These are phyloP conservation scores for Stenotaenia linearis DNA, from an alignment of 2,888 invertebrate genomes.

Conservation along the genomic window DNA sequence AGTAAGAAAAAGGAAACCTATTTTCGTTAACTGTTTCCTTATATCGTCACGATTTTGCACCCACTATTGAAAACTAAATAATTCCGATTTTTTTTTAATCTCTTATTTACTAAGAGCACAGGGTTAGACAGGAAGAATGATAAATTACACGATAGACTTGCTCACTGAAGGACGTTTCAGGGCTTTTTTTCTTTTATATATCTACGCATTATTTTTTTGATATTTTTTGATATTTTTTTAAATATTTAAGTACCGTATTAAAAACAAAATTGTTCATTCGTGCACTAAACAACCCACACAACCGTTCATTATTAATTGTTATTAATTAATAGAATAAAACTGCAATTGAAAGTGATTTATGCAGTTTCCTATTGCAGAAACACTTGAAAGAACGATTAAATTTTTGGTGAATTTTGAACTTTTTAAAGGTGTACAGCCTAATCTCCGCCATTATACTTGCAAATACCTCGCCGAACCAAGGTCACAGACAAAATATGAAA, in stretches of 20 bases:
- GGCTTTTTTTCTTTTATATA: background rate
- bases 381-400: too few species aligned
- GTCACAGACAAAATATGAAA: background rate
- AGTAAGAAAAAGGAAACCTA: background rate
- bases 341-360: background rate
- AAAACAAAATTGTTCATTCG: background rate
- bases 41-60: background rate
- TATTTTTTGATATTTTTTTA: too few species aligned
- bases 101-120: background rate
- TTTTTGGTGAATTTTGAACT: background rate
- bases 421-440: background rate
- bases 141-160: background rate
- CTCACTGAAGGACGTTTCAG: background rate
- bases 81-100: too few species aligned
- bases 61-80: too few species aligned
- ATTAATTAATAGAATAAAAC: background rate
- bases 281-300: background rate
- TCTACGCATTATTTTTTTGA: background rate
- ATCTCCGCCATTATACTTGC: background rate
- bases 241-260: background rate
- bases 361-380: too few species aligned
- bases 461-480: background rate
- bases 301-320: background rate
- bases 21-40: background rate
- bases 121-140: background rate